Evolutionary conservation across 2,888 invertebrate genomes (phyloP), one percentile per base, ranked within the genome.

Genomic region (Agriopis aurantiaria): DNA sequence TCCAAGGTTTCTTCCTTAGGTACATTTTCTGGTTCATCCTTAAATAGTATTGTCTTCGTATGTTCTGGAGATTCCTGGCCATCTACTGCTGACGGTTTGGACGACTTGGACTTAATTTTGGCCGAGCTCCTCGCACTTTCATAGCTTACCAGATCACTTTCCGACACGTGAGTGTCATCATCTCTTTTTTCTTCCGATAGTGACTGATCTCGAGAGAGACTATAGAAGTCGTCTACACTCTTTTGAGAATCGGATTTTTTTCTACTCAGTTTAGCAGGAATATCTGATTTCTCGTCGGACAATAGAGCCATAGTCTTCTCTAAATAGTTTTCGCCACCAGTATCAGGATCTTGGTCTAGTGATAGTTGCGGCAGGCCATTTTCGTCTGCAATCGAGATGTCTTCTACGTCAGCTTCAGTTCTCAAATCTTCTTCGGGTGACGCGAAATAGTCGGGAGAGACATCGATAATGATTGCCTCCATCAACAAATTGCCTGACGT

Each of bases 401-500:
- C 98, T 85, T 98, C 98, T 73, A 98, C 93, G 76, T 97, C 98
- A 0, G 97, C 97, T 90, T 98, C 98, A 0, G 98, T 98, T 65
- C 97, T 95, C 71, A 97, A 91, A 85, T 98, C 98, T 82, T 98
- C 97, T 77, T 96, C 97, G 4, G 96, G 96, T n/a, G 96, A 95
- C 0, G 95, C 95, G 82, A 98, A 98, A 80, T 97, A 97, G 77
- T 98, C 97, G 0, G 97, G 97, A 0, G 97, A 96, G 0, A 98
- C 97, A 75, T 98, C 98, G 64, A 98, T 98, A 12, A 98, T 97
- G 41, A 98, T 97, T 0, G 98, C 98, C 91, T 98, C 98, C 97
- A 98, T 98, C 0, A 98, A 87, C 1, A 98, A 92, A 85, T 98
- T 98, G 7, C 98, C 98, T 0, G 98, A 97, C 9, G 97, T 97